Base-by-base conservation (phyloP, 2,888 invertebrate genomes). In the Agrochola macilenta region DNA sequence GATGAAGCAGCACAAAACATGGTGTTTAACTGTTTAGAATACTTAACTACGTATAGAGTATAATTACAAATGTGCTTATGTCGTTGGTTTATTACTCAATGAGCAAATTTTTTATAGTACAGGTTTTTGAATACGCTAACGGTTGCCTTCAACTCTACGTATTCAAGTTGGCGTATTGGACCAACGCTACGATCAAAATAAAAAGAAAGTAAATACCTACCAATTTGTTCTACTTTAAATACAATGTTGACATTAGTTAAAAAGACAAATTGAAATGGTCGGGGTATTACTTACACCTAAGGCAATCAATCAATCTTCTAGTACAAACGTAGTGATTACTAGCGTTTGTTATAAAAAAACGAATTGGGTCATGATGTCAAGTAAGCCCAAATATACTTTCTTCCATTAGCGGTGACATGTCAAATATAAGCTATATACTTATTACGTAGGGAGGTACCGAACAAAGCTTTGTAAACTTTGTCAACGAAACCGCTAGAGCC, bases 371-470 rank as follows among this genome's bases (percentile, higher is more conserved):
- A 93, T 88, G 89, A 89, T 91, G 91, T 92, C 90, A 90, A 91
- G 83, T 82, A 87, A 90, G 89, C 87, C 88, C 90, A 82, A 87
- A 88, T 85, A 91, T 90, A 89, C 90, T 92, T 92, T 92, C 90
- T 91, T 93, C 93, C 93, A 94, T 93, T 94, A 94, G 90, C 89
- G 89, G 90, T 91, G 91, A 92, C 93, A 93, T 90, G 92, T 92
- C 92, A 93, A 92, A 92, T 91, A 92, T 87, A 89, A 87, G 82
- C 77, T 89, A 84, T 89, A 88, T 75, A 87, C 87, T 87, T 87
- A 82, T 85, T 85, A 87, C 78, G 82, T 87, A 82, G 86, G 80
- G 82, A 87, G 87, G 85, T 86, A 90, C 88, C 87, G 90, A 90
- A 88, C 90, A 89, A 88, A 88, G 90, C 89, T 90, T 89, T 88